A percentile compares a stretch with the other conserved stretches of the same genome.
phyloP scores from a whole-genome alignment of 2,113 vertebrate genomes.

The Pterocles orientalis region DNA sequence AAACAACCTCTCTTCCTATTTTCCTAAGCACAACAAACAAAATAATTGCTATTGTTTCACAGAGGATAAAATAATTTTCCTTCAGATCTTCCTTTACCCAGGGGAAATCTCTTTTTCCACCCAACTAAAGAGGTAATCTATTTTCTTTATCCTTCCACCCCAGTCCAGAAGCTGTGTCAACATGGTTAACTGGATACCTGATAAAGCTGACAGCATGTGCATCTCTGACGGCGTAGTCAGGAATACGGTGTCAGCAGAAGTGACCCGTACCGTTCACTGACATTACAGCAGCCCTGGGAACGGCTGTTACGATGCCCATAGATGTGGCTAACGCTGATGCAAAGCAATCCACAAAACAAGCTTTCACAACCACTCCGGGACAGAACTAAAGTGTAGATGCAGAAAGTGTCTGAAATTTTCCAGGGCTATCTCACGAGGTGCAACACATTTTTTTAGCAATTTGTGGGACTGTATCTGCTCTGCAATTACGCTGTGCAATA shows the following conservation, averaged over 20 bases:
- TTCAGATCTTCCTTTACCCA: conserved; percentile 21
- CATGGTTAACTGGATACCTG: conserved; percentile 44
- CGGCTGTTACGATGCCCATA: background rate
- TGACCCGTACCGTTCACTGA: background rate
- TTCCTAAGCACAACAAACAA: conserved; percentile 38
- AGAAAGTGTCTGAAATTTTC: background rate
- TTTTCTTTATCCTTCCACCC: conserved; percentile 46
- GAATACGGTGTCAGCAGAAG: conserved; percentile 2
- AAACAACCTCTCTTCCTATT: conserved; percentile 29
- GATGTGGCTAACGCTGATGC: background rate
- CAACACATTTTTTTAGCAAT: background rate
- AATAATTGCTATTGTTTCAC: conserved; percentile 55
- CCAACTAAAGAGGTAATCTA: conserved; percentile 52
- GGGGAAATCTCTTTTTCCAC: conserved; percentile 63
- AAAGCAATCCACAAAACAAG: conserved; percentile 10
- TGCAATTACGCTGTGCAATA: background rate
- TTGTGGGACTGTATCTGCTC: background rate
- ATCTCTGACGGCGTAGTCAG: background rate
- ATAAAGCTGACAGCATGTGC: conserved; percentile 19
- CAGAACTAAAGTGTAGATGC: background rate
- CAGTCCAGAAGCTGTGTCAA: conserved; percentile 34
- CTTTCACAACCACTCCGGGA: background rate
- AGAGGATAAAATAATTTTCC: conserved; percentile 48
- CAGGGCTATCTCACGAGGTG: background rate
- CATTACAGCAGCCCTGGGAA: background rate